Base-by-base conservation (phyloP, 2,888 invertebrate species). In the Callyntrura sp. region DNA sequence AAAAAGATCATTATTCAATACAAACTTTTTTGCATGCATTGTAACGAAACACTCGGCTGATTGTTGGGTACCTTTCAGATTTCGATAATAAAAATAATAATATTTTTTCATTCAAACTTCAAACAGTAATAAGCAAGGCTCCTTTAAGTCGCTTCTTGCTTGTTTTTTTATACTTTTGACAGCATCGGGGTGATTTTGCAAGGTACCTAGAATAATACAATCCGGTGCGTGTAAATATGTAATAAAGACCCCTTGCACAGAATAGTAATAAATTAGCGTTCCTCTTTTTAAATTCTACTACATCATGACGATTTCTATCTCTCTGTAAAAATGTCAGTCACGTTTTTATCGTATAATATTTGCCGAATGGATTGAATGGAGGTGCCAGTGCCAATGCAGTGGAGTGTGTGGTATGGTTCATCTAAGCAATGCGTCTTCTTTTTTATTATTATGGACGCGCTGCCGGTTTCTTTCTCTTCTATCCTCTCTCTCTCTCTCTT, bases 281-380 rank as follows among this genome's bases (percentile, higher is more conserved):
- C 88, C 82, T 88, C 88, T 83, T 82, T 60, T 88, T 83, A 70
- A 70, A 70, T 60, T 60, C 81, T 81, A 70, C 28, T 20, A 76
- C 78, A 55, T 51, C 55, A 55, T 70, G 43, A 43, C 82, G 82
- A 88, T 88, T 88, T 88, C 62, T 83, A 88, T 88, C 79, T 87
- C 70, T 68, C n/a, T n/a, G n/a, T n/a, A n/a, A n/a, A n/a, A 88
- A 88, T 88, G 88, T 88, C 88, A 88, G 88, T 88, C 88, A 88
- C 88, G 88, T 88, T 88, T 88, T 87, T 87, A 73, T 88, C 45
- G 43, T 43, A 73, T 73, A 85, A 83, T 65, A 62, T 45, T 17
- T 62, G 48, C 35, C 35, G 17, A 48, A 65, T 68, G 25, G 48
- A 79, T 65, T 86, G 86, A 79, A 79, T 65, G 78, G 45, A 78